Conservation (phyloP, 2,113 vertebrate species). For the Peucedramus taeniatus region DNA sequence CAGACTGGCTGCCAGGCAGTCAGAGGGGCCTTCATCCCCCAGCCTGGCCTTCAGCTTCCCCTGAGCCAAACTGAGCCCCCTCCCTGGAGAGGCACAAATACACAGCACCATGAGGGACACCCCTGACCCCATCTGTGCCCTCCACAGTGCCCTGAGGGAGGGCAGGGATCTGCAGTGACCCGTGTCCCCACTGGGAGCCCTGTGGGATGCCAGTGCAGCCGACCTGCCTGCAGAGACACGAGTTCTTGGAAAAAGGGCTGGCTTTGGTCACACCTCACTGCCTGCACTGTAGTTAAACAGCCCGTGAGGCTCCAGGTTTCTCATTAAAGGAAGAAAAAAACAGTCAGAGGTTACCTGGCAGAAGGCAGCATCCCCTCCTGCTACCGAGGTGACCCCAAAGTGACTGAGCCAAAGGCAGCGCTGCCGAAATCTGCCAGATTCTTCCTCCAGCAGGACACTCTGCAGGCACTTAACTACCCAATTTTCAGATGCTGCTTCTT, state of each 20-base stretch:
- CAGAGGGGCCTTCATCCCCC: neutral
- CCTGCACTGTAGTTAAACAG: conserved; percentile 40
- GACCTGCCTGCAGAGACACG: fast-evolving
- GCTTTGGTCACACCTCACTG: neutral
- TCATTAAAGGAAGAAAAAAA: neutral
- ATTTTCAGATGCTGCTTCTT: conserved; percentile 32
- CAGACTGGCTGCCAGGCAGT: neutral
- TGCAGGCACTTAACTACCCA: conserved; percentile 31
- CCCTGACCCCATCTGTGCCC: neutral
- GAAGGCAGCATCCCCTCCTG: neutral
- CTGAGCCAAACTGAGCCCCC: neutral
- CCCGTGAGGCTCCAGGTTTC: neutral
- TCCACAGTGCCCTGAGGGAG: fast-evolving
- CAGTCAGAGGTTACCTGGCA: neutral
- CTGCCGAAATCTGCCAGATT: neutral
- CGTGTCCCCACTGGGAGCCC: fast-evolving
- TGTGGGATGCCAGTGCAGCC: fast-evolving
- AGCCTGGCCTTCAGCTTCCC: neutral
- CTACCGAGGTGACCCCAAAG: neutral
- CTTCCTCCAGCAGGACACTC: conserved; percentile 25
- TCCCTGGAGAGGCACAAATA: neutral
- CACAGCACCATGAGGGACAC: fast-evolving
- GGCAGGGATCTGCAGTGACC: neutral
- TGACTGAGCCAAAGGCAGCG: neutral
- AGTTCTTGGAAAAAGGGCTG: neutral